Percentiles rank a stretch among this genome's conserved stretches.
These are phyloP conservation scores for Oryctes rhinoceros DNA, from an alignment of 1,140 invertebrate species.

Conservation along the genomic window DNA sequence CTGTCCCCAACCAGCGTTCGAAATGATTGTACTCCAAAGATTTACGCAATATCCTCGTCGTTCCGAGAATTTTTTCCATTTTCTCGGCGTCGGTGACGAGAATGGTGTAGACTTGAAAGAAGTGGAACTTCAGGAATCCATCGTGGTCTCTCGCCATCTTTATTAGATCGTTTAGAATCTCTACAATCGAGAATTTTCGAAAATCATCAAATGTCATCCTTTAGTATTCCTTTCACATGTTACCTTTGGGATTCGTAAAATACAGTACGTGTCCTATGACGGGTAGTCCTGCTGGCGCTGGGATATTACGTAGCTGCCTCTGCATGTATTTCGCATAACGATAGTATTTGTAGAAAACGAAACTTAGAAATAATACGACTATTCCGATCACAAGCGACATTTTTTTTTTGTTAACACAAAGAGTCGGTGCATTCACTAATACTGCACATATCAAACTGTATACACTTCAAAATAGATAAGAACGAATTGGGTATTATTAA, in stretches of 20 bases:
- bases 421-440: background rate
- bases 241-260: constrained; percentile 14
- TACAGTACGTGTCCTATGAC: background rate
- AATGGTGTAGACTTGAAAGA: constrained; percentile 26
- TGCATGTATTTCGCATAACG: background rate
- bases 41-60: constrained; percentile 38
- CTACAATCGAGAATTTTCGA: background rate
- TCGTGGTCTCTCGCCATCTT: background rate
- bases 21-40: constrained; percentile 39
- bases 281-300: background rate
- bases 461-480: too few relatives aligned
- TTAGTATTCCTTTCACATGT: background rate
- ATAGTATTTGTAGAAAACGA: background rate
- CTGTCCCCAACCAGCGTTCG: constrained; percentile 40
- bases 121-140: constrained; percentile 35
- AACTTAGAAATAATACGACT: background rate
- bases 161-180: background rate
- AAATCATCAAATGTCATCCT: background rate
- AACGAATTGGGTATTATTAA: too few relatives aligned
- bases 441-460: background rate
- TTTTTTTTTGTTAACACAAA: background rate
- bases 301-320: background rate
- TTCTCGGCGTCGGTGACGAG: constrained; percentile 1
- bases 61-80: constrained; percentile 36
- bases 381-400: background rate